Conservation (phyloP, 2,888 invertebrate genomes). For the Brenthis daphne region DNA sequence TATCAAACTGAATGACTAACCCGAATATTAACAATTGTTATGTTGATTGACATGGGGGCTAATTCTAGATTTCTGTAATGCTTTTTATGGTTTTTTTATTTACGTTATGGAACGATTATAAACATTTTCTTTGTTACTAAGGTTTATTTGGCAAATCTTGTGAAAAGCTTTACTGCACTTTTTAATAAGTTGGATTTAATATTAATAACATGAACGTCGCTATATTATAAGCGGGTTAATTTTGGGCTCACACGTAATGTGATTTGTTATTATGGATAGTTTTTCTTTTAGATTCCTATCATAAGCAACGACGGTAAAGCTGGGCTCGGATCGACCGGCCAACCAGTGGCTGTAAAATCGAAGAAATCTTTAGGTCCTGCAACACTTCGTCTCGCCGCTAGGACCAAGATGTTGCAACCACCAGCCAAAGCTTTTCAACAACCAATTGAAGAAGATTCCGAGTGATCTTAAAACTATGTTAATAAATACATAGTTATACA, state of each 20-base stretch:
- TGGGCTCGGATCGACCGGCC: constrained; percentile 79
- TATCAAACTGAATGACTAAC: constrained; percentile 35
- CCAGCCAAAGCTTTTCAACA: constrained; percentile 71
- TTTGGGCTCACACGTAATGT: too few relatives aligned
- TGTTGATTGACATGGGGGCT: constrained; percentile 26
- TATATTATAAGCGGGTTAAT: too few relatives aligned
- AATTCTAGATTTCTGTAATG: constrained; percentile 15
- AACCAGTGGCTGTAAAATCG: constrained; percentile 36
- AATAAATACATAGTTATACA: not conserved
- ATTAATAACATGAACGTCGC: too few relatives aligned
- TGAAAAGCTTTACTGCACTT: too few relatives aligned
- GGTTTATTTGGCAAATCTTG: too few relatives aligned
- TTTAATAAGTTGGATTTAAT: too few relatives aligned
- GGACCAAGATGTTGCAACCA: constrained; percentile 68
- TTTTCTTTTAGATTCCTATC: constrained; percentile 80
- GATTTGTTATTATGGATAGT: too few relatives aligned
- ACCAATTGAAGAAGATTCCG: constrained; percentile 57
- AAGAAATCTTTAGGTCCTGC: constrained; percentile 56
- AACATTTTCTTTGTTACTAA: too few relatives aligned
- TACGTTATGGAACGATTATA: not conserved
- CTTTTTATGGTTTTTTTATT: not conserved
- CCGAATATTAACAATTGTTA: constrained; percentile 22
- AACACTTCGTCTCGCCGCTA: constrained; percentile 61
- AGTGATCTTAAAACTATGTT: constrained; percentile 40
- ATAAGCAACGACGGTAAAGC: constrained; percentile 83